Base-by-base conservation (phyloP, 2,888 invertebrate species). In the Chorisops tibialis region DNA sequence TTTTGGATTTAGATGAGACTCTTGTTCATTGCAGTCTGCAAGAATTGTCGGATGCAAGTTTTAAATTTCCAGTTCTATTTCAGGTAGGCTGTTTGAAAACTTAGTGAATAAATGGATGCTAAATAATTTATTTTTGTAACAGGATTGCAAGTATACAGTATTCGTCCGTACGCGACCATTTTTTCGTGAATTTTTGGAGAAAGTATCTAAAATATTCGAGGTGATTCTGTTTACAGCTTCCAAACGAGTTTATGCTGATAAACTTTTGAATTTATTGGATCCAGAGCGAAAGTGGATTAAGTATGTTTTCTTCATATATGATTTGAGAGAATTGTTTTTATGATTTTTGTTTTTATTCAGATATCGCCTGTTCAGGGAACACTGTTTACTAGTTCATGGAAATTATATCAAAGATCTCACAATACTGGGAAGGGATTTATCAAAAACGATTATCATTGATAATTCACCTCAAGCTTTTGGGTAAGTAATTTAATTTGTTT, bases 331-430 rank as follows among this genome's bases (percentile, higher is more conserved):
- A 19, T 16, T 41, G 14, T 37, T 16, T 39, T 35, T 58, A 37
- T 11, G 12, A 3, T 51, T 47, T 39, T 14, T 11, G 14, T 69
- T 64, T 48, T 37, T 16, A 62, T 51, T 0, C 35, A 71, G 70
- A 68, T 85, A 90, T 76, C 87, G 96, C 60, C 79, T 97, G 67
- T 97, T 96, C 80, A 86, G 96, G 63, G 96, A 97, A 73, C 96
- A 97, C 73, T 97, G 96, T 73, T 89, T 96, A 0, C 91, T 93
- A 69, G 92, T 96, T 35, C 93, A 94, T 79, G 96, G 96, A 2
- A 96, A 96, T 80, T 97, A 96, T 77, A 93, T 97, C 66, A 96
- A 97, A 76, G 96, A 97, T 79, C 82, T 97, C 61, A 89, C 90
- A 9, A 96, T 96, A 68, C 82, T 97, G 51, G 96, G 96, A 12